Evolutionary conservation across 2,888 invertebrate species (phyloP).

Genomic region (Apodemia duryi): DNA sequence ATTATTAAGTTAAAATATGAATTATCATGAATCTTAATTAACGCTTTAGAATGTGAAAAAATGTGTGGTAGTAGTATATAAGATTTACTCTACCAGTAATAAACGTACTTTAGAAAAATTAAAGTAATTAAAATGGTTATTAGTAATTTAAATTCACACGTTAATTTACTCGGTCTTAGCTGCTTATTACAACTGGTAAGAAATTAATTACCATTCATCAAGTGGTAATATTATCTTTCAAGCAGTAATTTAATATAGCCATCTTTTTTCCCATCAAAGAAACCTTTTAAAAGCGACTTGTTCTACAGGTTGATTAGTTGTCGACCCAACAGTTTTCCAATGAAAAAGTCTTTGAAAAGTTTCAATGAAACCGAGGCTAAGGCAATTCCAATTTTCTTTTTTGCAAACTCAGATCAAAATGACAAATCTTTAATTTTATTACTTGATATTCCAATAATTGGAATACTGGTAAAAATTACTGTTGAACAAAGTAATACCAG

Average conservation of each 20-base stretch:
- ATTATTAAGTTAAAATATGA: too few species aligned
- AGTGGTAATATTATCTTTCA: background rate
- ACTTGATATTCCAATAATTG: constrained; percentile 11
- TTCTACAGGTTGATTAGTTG: constrained; percentile 19
- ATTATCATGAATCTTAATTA: too few species aligned
- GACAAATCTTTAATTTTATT: constrained; percentile 15
- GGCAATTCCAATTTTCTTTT: constrained; percentile 13
- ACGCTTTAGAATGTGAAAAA: too few species aligned
- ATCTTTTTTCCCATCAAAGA: constrained; percentile 18
- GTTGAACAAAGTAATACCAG: too few species aligned
- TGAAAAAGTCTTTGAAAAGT: constrained; percentile 18
- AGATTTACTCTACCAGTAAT: background rate
- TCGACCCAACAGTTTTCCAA: constrained; percentile 16
- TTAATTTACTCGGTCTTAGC: background rate
- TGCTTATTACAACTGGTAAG: background rate
- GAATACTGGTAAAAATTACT: too few species aligned
- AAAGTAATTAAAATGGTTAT: background rate
- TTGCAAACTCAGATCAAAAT: constrained; percentile 14
- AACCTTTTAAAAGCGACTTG: background rate
- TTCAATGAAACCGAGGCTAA: constrained; percentile 14
- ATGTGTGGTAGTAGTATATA: background rate
- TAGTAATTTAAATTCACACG: background rate
- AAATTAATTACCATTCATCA: background rate
- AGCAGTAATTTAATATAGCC: constrained; percentile 16
- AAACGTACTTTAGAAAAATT: background rate